Evolutionary conservation across 1,140 invertebrate species (phyloP), one percentile per base, ranked within the genome.

Genomic region (Drosophila yakuba): DNA sequence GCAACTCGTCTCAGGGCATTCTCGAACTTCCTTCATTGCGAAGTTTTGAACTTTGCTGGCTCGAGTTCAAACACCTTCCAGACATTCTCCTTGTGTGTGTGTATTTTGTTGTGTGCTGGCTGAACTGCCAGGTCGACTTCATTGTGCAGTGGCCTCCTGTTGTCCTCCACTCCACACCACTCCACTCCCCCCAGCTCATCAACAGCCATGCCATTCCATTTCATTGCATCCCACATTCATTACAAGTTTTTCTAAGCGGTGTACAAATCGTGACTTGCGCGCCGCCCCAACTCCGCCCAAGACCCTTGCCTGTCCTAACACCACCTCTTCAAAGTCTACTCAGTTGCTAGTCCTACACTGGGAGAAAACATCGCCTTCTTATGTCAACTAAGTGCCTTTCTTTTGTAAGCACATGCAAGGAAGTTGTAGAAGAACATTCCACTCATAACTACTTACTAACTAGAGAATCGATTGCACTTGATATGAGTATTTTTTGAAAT

Each of bases 241-340:
- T 81, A 81, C 71, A 86, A 72, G 59, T 69, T 82, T 79, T 85
- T 89, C 68, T 89, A 71, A 83, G 76, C 78, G 76, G 68, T 60
- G 79, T 76, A 82, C 83, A 80, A 80, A 77, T 88, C 80, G 84
- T 83, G 84, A 88, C 80, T 80, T 64, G 62, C 39, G 58, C 44
- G 58, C 61, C 43, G 45, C 75, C 39, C 55, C 58, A 47, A 48
- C 50, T 60, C 52, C 45, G 41, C 23, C 56, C 11, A 59, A 38
- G 25, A 28, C 39, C 48, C 20, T 25, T 47, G 17, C 15, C 15
- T 36, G 4, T 20, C 8, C 15, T 38, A 5, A n/a, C 43, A 45
- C 8, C 25, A 41, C 38, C 45, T 35, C 50, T 35, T 55, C 43
- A 66, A 63, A 63, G 20, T 17, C 41, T 36, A 43, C 52, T 50